Conservation (phyloP, 2,113 vertebrate genomes). For the Chlorodrepanis virens region DNA sequence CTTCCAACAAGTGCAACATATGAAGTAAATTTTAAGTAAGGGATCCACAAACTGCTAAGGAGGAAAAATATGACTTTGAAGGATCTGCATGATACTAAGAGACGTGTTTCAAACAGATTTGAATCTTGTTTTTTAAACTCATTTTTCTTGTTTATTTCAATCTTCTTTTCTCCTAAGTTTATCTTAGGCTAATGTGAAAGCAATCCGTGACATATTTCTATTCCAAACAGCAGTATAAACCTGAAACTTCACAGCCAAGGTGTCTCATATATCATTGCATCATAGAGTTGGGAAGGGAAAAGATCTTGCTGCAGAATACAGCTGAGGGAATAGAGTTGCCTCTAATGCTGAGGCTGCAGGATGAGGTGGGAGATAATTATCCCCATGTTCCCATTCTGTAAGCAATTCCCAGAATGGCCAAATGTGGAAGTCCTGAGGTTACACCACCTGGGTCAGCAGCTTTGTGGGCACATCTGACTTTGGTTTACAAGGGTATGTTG, state of each 20-base stretch:
- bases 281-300: neutral
- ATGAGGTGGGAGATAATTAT: neutral
- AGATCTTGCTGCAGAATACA: neutral
- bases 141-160: neutral
- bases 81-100: neutral
- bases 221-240: neutral
- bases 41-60: neutral
- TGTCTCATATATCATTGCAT: neutral
- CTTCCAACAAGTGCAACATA: constrained; percentile 29
- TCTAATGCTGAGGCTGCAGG: neutral
- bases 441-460: neutral
- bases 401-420: neutral
- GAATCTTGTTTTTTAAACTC: neutral
- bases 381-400: neutral
- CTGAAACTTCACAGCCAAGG: neutral
- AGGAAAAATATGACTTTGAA: neutral
- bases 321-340: neutral
- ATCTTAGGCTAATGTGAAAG: neutral
- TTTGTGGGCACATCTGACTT: neutral
- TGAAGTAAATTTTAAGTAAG: constrained; percentile 25
- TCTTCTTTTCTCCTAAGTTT: neutral
- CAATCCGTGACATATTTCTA: neutral
- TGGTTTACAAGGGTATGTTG: neutral
- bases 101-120: constrained; percentile 1
- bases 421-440: neutral